These are phyloP conservation scores for Sarcophaga subvicina DNA, from an alignment of 2,888 invertebrate species.

Conservation along the genomic window DNA sequence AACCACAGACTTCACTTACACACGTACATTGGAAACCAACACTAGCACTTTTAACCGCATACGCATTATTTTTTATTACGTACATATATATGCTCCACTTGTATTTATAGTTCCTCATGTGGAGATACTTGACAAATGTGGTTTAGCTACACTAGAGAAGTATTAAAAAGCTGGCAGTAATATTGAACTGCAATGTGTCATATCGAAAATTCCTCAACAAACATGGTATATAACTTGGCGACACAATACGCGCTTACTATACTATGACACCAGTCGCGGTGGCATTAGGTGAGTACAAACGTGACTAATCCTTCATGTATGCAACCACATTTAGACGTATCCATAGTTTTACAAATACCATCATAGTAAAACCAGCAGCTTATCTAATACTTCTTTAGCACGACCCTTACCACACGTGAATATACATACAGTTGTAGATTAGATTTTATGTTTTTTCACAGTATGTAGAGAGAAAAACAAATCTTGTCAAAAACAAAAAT, in stretches of 20 bases:
- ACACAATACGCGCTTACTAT: slow-evolving; percentile 88
- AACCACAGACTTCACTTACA: too few species aligned
- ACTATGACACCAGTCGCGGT: slow-evolving; percentile 90
- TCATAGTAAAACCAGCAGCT: too few species aligned
- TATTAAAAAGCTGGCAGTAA: slow-evolving; percentile 92
- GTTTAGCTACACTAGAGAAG: slow-evolving; percentile 89
- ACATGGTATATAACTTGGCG: slow-evolving; percentile 90
- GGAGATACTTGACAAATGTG: slow-evolving; percentile 91
- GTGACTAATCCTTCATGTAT: background rate
- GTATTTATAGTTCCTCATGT: slow-evolving; percentile 88
- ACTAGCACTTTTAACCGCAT: background rate
- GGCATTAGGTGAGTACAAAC: slow-evolving; percentile 87
- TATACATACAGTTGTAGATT: too few species aligned
- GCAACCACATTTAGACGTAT: too few species aligned
- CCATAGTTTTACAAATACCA: too few species aligned
- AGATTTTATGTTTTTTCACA: too few species aligned
- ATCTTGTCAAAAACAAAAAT: too few species aligned
- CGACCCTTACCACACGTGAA: too few species aligned
- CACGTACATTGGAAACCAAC: too few species aligned
- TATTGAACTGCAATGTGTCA: slow-evolving; percentile 90
- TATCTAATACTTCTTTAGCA: too few species aligned
- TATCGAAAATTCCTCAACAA: slow-evolving; percentile 90
- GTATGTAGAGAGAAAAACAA: too few species aligned
- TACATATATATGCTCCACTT: background rate
- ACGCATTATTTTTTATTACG: too few species aligned